phyloP scores from a whole-genome alignment of 1,140 invertebrate species.

The Tribolium castaneum region DNA sequence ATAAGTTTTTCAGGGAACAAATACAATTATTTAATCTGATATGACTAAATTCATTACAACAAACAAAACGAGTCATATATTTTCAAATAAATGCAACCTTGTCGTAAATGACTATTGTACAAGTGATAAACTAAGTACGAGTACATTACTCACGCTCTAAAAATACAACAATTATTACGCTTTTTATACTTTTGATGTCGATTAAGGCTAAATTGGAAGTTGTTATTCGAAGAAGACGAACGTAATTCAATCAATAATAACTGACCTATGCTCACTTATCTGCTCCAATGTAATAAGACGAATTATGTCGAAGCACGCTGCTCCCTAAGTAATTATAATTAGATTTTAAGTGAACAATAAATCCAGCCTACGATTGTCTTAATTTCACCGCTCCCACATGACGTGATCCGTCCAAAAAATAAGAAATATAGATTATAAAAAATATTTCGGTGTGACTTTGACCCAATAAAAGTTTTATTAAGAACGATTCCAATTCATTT shows the following conservation, averaged over 20 bases:
- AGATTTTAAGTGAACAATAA: constrained; percentile 46
- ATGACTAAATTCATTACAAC: background rate
- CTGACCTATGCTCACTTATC: background rate
- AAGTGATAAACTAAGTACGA: background rate
- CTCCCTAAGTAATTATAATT: constrained; percentile 45
- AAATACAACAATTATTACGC: constrained; percentile 4
- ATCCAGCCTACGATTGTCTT: constrained; percentile 52
- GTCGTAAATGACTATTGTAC: background rate
- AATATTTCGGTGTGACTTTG: no score
- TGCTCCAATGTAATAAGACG: constrained; percentile 9
- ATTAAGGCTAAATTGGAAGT: background rate
- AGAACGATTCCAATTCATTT: background rate
- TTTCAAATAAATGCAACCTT: background rate
- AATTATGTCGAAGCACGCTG: constrained; percentile 27
- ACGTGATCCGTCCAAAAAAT: constrained; percentile 32
- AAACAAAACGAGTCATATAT: background rate
- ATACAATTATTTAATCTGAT: background rate
- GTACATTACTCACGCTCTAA: background rate
- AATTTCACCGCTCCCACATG: constrained; percentile 42
- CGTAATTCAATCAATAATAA: constrained; percentile 6
- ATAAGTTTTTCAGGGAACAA: background rate
- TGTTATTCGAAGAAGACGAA: background rate
- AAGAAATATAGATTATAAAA: background rate
- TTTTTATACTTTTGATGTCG: background rate
- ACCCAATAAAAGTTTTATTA: background rate